Percentiles rank a stretch among this genome's conserved stretches.
Conservation (phyloP, 2,113 vertebrate genomes). For the Callorhinus ursinus region DNA sequence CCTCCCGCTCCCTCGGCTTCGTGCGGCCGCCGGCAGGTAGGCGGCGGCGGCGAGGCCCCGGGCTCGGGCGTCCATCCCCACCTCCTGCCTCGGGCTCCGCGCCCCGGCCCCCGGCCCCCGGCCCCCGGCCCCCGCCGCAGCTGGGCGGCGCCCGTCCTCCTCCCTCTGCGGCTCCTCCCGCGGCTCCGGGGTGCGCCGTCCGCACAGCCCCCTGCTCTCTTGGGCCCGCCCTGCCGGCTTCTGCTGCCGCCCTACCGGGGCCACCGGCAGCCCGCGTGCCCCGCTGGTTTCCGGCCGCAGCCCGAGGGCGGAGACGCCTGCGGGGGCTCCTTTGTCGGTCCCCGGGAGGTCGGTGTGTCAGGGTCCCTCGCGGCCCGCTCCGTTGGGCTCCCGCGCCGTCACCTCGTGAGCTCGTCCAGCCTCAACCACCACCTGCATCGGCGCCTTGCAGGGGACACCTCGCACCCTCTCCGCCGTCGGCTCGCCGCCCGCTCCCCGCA, state of each 20-base stretch:
- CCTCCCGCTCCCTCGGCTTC: not conserved
- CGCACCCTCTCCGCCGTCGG: too few species aligned
- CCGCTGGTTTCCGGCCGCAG: not conserved
- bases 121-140: not conserved
- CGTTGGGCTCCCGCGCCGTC: not conserved
- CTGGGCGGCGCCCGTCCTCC: not conserved
- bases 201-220: not conserved
- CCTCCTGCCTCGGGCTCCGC: not conserved
- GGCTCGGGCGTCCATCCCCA: not conserved
- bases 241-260: not conserved
- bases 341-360: not conserved
- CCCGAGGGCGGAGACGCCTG: not conserved
- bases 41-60: not conserved
- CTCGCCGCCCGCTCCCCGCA: too few species aligned
- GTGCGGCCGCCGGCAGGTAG: not conserved
- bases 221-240: too few species aligned
- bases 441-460: fast-evolving
- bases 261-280: not conserved
- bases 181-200: not conserved
- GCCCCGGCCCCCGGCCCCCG: not conserved
- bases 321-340: not conserved
- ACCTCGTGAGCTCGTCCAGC: not conserved
- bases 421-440: fast-evolving
- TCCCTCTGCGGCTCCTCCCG: not conserved
- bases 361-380: not conserved